Conservation (phyloP, 2,888 invertebrate species). For the Hoplodrina ambigua region DNA sequence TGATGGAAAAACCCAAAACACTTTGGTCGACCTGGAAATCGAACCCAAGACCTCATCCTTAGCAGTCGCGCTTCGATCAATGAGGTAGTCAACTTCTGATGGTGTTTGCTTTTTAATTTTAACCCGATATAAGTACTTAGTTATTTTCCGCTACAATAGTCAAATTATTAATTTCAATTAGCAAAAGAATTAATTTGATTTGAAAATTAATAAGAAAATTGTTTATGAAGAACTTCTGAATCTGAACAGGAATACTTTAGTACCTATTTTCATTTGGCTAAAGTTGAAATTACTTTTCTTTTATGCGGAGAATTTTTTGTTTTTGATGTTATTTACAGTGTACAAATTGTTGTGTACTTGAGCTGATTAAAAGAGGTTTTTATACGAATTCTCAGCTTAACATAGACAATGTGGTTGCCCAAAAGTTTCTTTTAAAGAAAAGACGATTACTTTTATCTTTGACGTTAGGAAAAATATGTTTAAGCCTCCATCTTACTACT, state of each 20-base stretch:
- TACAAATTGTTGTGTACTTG: constrained; percentile 12
- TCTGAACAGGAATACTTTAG: background rate
- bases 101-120: too few species aligned
- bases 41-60: too few species aligned
- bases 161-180: background rate
- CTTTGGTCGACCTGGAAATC: too few species aligned
- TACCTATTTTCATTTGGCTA: background rate
- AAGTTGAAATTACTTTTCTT: constrained; percentile 12
- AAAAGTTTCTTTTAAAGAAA: too few species aligned
- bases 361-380: constrained; percentile 8
- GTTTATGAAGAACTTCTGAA: constrained; percentile 2
- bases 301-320: constrained; percentile 1
- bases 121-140: too few species aligned
- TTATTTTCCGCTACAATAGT: background rate
- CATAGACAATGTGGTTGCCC: too few species aligned
- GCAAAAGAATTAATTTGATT: background rate
- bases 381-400: background rate
- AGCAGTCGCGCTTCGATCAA: too few species aligned
- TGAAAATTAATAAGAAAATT: background rate
- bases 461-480: too few species aligned
- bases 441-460: too few species aligned
- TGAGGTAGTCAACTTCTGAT: too few species aligned
- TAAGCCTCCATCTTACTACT: too few species aligned
- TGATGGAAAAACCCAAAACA: too few species aligned
- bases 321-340: constrained; percentile 2